These are phyloP conservation scores for Stercorarius parasiticus DNA, from an alignment of 2,113 vertebrate genomes.

Conservation along the genomic window DNA sequence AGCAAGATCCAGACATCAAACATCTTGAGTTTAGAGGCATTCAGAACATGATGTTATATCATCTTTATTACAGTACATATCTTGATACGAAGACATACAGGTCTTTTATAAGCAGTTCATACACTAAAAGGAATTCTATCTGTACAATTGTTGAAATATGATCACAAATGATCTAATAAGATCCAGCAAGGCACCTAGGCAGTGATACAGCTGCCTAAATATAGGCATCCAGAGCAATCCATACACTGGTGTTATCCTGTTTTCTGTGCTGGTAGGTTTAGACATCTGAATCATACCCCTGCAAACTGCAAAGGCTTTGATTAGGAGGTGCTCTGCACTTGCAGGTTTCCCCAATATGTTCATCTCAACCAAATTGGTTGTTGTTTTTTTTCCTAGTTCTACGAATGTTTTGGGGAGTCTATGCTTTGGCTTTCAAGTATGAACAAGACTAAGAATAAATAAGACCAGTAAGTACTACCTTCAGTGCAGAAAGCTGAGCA, in stretches of 20 bases:
- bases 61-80: not conserved
- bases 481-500: not conserved
- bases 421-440: not conserved
- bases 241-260: not conserved
- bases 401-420: not conserved
- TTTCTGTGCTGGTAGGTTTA: not conserved
- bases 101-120: not conserved
- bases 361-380: not conserved
- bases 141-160: not conserved
- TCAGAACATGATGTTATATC: not conserved
- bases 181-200: not conserved
- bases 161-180: not conserved
- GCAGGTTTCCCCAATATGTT: not conserved
- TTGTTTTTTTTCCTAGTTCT: not conserved
- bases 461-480: not conserved
- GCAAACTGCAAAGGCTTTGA: not conserved
- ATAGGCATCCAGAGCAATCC: not conserved
- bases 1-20: not conserved
- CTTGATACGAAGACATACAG: not conserved
- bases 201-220: not conserved
- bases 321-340: not conserved
- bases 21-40: not conserved
- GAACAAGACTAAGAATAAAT: not conserved
- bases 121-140: not conserved
- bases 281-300: not conserved